phyloP scores from a whole-genome alignment of 2,113 vertebrate genomes.

The Neodontobutis hainanensis region DNA sequence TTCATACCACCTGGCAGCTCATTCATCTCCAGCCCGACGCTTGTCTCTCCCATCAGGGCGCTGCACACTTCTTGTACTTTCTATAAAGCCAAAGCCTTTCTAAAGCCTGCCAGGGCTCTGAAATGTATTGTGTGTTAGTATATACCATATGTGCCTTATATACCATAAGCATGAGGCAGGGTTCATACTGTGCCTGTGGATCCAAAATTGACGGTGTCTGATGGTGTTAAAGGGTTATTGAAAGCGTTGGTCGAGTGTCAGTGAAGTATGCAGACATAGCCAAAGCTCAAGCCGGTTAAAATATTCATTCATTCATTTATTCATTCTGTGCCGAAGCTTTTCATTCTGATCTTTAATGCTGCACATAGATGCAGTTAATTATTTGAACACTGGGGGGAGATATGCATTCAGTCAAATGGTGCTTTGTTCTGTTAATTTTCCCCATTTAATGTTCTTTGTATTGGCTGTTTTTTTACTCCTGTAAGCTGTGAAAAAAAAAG shows the following conservation, averaged over 20 bases:
- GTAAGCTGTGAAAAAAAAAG: background rate
- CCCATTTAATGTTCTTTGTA: background rate
- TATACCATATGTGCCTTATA: background rate
- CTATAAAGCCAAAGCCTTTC: background rate
- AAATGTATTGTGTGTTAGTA: background rate
- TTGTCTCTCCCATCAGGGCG: conserved; percentile 11
- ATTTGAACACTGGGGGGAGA: conserved; percentile 66
- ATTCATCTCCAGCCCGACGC: conserved; percentile 40
- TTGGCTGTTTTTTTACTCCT: background rate
- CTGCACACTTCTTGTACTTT: conserved; percentile 20
- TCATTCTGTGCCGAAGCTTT: no score
- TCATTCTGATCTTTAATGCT: background rate
- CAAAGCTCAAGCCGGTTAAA: background rate
- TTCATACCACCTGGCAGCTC: conserved; percentile 50
- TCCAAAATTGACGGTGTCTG: background rate
- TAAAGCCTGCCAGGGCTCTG: conserved; percentile 3
- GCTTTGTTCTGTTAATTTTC: background rate
- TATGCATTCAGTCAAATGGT: conserved; percentile 48
- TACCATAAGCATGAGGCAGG: conserved; percentile 12
- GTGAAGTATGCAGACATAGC: background rate
- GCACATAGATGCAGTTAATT: conserved; percentile 40
- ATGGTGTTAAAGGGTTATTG: conserved; percentile 1
- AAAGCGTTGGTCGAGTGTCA: background rate
- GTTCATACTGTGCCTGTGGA: background rate
- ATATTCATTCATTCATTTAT: background rate